Base-by-base conservation (phyloP, 2,113 vertebrate species). In the Apistogramma diplotaenia region DNA sequence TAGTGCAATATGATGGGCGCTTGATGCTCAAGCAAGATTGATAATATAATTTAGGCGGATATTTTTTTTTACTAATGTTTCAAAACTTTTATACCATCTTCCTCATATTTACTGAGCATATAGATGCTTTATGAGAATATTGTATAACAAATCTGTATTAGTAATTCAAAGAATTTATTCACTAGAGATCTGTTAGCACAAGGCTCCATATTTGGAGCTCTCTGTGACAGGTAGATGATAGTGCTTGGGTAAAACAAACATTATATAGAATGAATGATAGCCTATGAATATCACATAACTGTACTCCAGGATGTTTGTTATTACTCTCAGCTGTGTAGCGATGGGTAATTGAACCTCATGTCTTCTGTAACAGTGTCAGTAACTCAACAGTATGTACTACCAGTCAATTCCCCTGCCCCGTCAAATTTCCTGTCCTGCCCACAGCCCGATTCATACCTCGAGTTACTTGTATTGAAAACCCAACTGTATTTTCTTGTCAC, bases 211-310 rank as follows among this genome's bases (percentile, higher is more conserved):
- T 94, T 89, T 92, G 93, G 93, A 93, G 96, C 91, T 82, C 89
- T 95, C 85, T 95, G 95, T 96, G 96, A 92, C 90, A 79, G 82
- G 92, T 96, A 96, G 90, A 94, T 95, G 94, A 95, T 87, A 95
- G 94, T 96, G 95, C 95, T 94, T 95, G 89, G 86, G 92, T 88
- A 87, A 89, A 90, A 92, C 91, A 94, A 93, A 87, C 81, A 87
- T 95, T 94, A 94, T 95, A 95, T 91, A 93, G 91, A 85, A 93
- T 95, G 94, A 95, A 94, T 96, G 94, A 96, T 95, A 96, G 91
- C 91, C 59, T 93, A 95, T 94, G 94, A 94, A 90, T 95, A 94
- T 94, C 87, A 96, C 94, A 92, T 90, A 95, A 94, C 93, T 96
- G 94, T 96, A 90, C 95, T 96, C 96, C 94, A 92, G 94, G 91